Percentiles rank a stretch among this genome's conserved stretches.
phyloP scores from a whole-genome alignment of 92 coral and sea anemone species.

The Galaxea fascicularis region DNA sequence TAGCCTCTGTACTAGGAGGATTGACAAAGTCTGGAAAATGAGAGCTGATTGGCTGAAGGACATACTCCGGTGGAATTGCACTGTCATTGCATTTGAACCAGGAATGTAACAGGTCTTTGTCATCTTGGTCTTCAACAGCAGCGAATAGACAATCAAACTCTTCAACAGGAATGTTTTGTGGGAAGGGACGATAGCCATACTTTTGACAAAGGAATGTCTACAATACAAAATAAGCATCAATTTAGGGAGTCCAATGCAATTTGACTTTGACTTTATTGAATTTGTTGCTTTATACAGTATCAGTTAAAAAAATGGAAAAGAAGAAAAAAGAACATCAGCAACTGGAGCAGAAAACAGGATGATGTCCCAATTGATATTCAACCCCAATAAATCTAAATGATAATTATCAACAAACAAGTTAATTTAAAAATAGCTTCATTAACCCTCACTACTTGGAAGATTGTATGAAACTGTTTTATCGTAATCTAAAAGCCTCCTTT shows the following conservation, averaged over 20 bases:
- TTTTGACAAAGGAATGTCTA: slow-evolving; percentile 91
- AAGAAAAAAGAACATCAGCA: no score
- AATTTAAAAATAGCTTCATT: no score
- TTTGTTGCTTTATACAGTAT: no score
- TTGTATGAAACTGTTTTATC: no score
- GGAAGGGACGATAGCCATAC: slow-evolving; percentile 89
- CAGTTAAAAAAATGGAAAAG: background rate
- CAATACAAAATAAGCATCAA: background rate
- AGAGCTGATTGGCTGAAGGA: slow-evolving; percentile 88
- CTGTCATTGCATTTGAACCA: slow-evolving; percentile 85
- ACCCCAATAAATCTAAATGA: no score
- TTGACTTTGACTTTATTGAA: background rate
- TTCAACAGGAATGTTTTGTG: slow-evolving; percentile 70
- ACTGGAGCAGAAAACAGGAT: no score
- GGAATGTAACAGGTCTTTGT: slow-evolving; percentile 66
- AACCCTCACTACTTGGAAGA: no score
- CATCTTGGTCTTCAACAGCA: slow-evolving; percentile 72
- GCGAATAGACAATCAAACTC: slow-evolving; percentile 79
- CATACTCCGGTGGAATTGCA: slow-evolving; percentile 87
- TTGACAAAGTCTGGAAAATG: slow-evolving; percentile 69
- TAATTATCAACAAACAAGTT: no score
- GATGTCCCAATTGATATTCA: no score
- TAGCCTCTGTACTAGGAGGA: slow-evolving; percentile 69
- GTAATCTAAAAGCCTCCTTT: no score
- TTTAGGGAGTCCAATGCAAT: no score